These are phyloP conservation scores for Shargacucullia verbasci DNA, from an alignment of 2,888 invertebrate genomes.

Conservation along the genomic window DNA sequence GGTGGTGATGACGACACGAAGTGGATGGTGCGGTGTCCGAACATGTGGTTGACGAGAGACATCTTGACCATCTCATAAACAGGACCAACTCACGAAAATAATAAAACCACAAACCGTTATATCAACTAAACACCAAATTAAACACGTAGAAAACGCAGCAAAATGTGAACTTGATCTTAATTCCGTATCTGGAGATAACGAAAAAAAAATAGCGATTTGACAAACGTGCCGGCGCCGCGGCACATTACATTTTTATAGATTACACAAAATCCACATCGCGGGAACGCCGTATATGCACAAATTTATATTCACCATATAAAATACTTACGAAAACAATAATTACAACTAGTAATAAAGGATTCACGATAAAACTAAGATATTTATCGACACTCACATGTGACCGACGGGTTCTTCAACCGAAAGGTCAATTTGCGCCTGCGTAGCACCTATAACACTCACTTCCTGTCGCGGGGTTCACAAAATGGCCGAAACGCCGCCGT, in stretches of 20 bases:
- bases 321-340: conserved; percentile 87
- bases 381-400: conserved; percentile 96
- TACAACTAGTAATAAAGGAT: conserved; percentile 80
- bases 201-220: conserved; percentile 81
- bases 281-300: conserved; percentile 74
- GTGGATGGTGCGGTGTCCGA: conserved; percentile 73
- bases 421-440: conserved; percentile 93
- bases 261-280: conserved; percentile 83
- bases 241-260: conserved; percentile 75
- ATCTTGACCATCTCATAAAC: conserved; percentile 78
- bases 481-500: conserved; percentile 75
- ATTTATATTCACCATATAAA: conserved; percentile 81
- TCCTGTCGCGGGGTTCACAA: conserved; percentile 88
- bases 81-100: conserved; percentile 66
- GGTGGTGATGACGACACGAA: conserved; percentile 62
- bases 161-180: conserved; percentile 70
- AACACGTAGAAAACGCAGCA: conserved; percentile 58
- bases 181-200: conserved; percentile 68
- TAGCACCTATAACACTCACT: conserved; percentile 89
- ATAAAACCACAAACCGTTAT: conserved; percentile 67
- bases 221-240: conserved; percentile 87
- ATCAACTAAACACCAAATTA: conserved; percentile 63
- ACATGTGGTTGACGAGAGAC: conserved; percentile 85
- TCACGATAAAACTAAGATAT: conserved; percentile 88
- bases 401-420: conserved; percentile 96